phyloP scores from a whole-genome alignment of 2,888 invertebrate genomes.

The Parthenolecanium corni region DNA sequence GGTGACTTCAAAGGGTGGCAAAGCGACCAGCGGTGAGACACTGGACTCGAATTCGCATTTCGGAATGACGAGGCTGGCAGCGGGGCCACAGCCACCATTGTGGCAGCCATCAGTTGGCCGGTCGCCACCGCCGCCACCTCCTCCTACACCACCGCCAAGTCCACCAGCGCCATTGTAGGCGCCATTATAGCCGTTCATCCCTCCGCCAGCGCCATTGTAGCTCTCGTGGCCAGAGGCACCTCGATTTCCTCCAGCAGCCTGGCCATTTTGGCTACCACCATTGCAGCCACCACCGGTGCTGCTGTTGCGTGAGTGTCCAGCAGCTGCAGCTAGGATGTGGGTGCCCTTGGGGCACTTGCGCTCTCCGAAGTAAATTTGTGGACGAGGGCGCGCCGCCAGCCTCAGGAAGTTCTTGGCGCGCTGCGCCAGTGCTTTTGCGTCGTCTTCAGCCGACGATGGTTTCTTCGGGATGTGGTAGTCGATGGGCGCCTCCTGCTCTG shows the following conservation, averaged over 20 bases:
- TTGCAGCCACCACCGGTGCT: slow-evolving; percentile 42
- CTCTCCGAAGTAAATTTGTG: slow-evolving; percentile 7
- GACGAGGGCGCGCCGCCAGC: background rate
- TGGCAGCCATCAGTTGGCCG: slow-evolving; percentile 52
- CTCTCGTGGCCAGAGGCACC: background rate
- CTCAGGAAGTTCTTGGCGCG: background rate
- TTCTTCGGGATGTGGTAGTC: slow-evolving; percentile 79
- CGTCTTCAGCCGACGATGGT: slow-evolving; percentile 36
- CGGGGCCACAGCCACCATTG: slow-evolving; percentile 45
- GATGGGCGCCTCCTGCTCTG: slow-evolving; percentile 75
- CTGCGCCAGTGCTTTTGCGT: slow-evolving; percentile 14
- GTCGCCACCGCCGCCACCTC: slow-evolving; percentile 63
- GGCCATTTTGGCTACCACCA: background rate
- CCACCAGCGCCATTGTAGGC: background rate
- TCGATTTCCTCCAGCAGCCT: background rate
- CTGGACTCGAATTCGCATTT: slow-evolving; percentile 31
- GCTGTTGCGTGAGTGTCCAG: slow-evolving; percentile 64
- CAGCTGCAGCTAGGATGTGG: slow-evolving; percentile 56
- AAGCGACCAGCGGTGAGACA: slow-evolving; percentile 48
- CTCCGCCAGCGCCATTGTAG: background rate
- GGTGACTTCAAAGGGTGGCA: slow-evolving; percentile 82
- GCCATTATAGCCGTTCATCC: background rate
- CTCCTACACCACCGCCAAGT: slow-evolving; percentile 35
- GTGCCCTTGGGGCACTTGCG: slow-evolving; percentile 34
- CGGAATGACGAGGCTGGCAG: slow-evolving; percentile 40